Evolutionary conservation across 1,140 invertebrate genomes (phyloP).

Genomic region (Orchesella cincta): DNA sequence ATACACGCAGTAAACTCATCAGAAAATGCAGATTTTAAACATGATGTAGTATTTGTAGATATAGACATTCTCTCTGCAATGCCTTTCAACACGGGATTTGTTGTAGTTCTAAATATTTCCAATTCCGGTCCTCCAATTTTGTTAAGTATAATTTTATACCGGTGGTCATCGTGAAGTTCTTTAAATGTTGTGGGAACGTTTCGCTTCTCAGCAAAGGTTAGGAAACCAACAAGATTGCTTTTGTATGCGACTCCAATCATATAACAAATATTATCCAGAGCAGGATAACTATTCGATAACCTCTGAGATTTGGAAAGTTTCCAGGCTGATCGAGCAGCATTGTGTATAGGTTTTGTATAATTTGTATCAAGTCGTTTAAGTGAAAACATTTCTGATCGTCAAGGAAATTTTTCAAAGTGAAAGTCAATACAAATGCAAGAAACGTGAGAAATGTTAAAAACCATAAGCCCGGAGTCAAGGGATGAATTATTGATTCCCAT

Average conservation of each 20-base stretch:
- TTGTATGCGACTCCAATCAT: slow-evolving; percentile 11
- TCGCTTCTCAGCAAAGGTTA: neutral
- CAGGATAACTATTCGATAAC: neutral
- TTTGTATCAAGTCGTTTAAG: neutral
- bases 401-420: neutral
- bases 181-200: neutral
- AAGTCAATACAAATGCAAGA: neutral
- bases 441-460: neutral
- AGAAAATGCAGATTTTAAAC: neutral
- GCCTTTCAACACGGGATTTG: neutral
- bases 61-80: neutral
- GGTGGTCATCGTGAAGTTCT: neutral
- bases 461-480: neutral
- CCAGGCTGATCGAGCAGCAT: neutral
- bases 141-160: neutral
- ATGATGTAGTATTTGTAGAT: neutral
- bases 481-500: neutral
- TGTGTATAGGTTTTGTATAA: neutral
- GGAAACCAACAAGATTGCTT: slow-evolving; percentile 1
- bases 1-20: neutral
- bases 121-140: neutral
- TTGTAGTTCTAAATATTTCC: neutral
- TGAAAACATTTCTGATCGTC: too few relatives aligned
- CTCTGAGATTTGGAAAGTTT: too few relatives aligned
- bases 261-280: slow-evolving; percentile 10